Conservation (phyloP, 2,888 invertebrate species). For the Brenthis daphne region DNA sequence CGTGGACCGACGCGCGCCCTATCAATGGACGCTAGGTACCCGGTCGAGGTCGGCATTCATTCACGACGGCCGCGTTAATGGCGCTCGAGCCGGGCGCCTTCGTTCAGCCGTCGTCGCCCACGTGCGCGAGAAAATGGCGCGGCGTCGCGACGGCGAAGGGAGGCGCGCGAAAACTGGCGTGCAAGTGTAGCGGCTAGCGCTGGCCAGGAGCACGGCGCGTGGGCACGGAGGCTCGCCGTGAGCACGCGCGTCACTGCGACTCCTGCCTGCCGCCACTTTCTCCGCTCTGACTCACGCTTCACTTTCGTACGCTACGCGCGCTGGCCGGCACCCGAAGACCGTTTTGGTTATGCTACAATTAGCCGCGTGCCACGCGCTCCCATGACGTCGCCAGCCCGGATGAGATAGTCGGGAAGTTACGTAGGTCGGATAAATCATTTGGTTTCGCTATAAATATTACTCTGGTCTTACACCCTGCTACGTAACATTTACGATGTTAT, state of each 20-base stretch:
- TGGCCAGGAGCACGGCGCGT: slow-evolving; percentile 57
- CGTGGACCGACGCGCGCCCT: slow-evolving; percentile 76
- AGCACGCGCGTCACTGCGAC: slow-evolving; percentile 49
- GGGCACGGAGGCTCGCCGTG: slow-evolving; percentile 70
- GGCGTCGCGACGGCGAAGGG: slow-evolving; percentile 74
- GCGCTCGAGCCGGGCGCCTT: slow-evolving; percentile 72
- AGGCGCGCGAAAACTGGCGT: slow-evolving; percentile 80
- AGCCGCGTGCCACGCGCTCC: slow-evolving; percentile 70
- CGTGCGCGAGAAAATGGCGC: slow-evolving; percentile 82
- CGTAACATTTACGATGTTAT: slow-evolving; percentile 51
- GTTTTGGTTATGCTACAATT: slow-evolving; percentile 78
- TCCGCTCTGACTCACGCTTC: slow-evolving; percentile 69
- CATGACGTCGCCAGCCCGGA: slow-evolving; percentile 69
- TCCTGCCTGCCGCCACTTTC: slow-evolving; percentile 51
- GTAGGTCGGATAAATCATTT: slow-evolving; percentile 68
- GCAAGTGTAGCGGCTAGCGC: slow-evolving; percentile 69
- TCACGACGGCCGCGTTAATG: slow-evolving; percentile 79
- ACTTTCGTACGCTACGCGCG: slow-evolving; percentile 59
- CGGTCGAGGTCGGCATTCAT: slow-evolving; percentile 78
- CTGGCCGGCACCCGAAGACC: slow-evolving; percentile 62
- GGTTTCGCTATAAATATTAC: slow-evolving; percentile 65
- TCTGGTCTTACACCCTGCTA: slow-evolving; percentile 59
- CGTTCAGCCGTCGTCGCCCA: slow-evolving; percentile 72
- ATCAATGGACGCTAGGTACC: slow-evolving; percentile 75
- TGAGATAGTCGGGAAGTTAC: slow-evolving; percentile 68